Evolutionary conservation across 2,113 vertebrate species (phyloP).

Genomic region (Syngnathus scovelli): DNA sequence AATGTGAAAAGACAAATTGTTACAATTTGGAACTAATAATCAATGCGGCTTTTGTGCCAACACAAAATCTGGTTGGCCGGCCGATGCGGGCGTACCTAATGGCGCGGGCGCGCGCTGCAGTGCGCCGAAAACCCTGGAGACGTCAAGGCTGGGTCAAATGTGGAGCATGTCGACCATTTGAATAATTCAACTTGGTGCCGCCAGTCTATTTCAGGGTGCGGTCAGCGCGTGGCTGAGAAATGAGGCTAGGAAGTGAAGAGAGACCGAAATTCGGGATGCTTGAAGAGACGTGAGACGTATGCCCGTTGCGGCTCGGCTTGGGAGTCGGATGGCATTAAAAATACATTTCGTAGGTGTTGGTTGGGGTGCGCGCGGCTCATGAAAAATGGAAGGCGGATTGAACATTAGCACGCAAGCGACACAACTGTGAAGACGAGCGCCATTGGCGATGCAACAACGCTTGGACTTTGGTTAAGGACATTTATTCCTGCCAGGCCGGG

Average conservation of each 20-base stretch:
- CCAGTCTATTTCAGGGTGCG: slow-evolving; percentile 59
- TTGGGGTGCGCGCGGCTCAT: slow-evolving; percentile 30
- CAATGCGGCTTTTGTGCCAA: no score
- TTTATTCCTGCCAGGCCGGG: background rate
- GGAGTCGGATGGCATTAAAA: slow-evolving; percentile 39
- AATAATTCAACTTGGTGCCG: slow-evolving; percentile 62
- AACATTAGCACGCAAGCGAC: background rate
- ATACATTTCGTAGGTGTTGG: slow-evolving; percentile 35
- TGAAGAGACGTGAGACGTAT: background rate
- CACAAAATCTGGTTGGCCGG: no score
- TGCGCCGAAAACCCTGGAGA: slow-evolving; percentile 31
- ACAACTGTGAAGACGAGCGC: background rate
- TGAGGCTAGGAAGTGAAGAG: slow-evolving; percentile 4
- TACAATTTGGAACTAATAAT: no score
- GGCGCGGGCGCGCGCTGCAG: slow-evolving; percentile 2
- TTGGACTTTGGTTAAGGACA: background rate
- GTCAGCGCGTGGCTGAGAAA: slow-evolving; percentile 28
- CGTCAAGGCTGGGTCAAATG: slow-evolving; percentile 33
- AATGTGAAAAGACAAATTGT: no score
- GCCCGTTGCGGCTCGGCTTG: slow-evolving; percentile 18
- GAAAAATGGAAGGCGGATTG: slow-evolving; percentile 30
- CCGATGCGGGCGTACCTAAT: background rate
- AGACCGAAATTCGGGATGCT: background rate
- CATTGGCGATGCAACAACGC: background rate
- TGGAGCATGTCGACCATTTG: slow-evolving; percentile 33